Evolutionary conservation across 1,140 invertebrate genomes (phyloP).

Genomic region (Phymorhynchus buccinoides): DNA sequence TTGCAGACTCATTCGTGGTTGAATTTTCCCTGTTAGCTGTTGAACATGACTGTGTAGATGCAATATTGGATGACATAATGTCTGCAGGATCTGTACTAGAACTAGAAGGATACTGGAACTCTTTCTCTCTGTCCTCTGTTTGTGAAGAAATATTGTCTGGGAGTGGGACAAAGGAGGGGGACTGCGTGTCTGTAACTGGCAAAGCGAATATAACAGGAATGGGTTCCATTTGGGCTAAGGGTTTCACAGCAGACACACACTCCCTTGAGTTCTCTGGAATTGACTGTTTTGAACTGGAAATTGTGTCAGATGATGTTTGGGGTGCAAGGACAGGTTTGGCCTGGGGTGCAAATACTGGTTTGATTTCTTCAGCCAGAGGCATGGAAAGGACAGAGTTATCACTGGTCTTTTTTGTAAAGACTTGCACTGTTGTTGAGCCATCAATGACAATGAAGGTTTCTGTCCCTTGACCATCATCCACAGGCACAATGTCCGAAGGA

Average conservation of each 20-base stretch:
- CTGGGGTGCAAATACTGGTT: neutral
- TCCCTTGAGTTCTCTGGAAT: neutral
- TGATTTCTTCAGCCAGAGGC: neutral
- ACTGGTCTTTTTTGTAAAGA: neutral
- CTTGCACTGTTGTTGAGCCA: neutral
- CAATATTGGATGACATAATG: neutral
- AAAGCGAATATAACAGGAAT: neutral
- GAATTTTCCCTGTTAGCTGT: neutral
- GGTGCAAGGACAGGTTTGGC: neutral
- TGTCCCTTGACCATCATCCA: neutral
- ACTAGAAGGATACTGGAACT: neutral
- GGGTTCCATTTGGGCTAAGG: neutral
- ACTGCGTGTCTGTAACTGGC: neutral
- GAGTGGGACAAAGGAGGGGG: neutral
- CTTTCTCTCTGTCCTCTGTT: neutral
- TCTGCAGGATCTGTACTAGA: neutral
- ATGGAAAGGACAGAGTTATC: neutral
- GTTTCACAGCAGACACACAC: neutral
- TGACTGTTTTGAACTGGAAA: neutral
- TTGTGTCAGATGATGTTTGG: neutral
- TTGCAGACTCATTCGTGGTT: too few species aligned
- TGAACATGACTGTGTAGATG: neutral
- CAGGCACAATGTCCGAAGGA: slow-evolving; percentile 1
- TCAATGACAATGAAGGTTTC: neutral
- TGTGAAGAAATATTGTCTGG: neutral